phyloP scores from a whole-genome alignment of 2,113 vertebrate species.

The Nansenia antarctica region DNA sequence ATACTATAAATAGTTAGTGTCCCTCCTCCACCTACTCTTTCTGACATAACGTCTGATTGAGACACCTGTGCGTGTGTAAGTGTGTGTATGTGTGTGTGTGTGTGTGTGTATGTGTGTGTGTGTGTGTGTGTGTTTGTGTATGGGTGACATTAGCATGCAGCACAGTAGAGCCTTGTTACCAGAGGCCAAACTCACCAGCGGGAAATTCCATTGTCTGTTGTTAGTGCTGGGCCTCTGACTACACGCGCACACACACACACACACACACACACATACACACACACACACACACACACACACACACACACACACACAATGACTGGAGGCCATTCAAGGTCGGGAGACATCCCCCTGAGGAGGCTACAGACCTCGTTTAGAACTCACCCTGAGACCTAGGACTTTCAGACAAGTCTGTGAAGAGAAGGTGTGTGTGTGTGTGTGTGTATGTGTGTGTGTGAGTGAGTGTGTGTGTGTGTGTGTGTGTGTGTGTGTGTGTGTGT shows the following conservation, averaged over 20 bases:
- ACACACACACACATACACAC: neutral
- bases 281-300: neutral
- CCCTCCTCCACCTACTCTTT: neutral
- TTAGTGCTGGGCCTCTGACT: neutral
- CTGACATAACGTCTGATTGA: neutral
- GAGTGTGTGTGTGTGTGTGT: neutral
- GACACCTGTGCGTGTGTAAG: neutral
- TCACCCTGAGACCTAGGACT: too few relatives aligned
- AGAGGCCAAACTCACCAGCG: neutral
- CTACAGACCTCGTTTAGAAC: too few relatives aligned
- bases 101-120: neutral
- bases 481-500: neutral
- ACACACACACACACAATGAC: neutral
- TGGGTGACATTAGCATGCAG: neutral
- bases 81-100: neutral
- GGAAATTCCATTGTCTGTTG: neutral
- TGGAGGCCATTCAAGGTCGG: too few relatives aligned
- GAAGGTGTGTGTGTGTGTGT: neutral
- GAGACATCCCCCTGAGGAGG: too few relatives aligned
- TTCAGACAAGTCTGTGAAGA: too few relatives aligned
- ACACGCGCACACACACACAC: neutral
- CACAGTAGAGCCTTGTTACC: neutral
- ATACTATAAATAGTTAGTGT: neutral
- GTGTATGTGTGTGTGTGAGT: neutral
- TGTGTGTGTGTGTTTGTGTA: too few relatives aligned